phyloP scores from a whole-genome alignment of 2,113 vertebrate genomes.

The Chinchilla lanigera region DNA sequence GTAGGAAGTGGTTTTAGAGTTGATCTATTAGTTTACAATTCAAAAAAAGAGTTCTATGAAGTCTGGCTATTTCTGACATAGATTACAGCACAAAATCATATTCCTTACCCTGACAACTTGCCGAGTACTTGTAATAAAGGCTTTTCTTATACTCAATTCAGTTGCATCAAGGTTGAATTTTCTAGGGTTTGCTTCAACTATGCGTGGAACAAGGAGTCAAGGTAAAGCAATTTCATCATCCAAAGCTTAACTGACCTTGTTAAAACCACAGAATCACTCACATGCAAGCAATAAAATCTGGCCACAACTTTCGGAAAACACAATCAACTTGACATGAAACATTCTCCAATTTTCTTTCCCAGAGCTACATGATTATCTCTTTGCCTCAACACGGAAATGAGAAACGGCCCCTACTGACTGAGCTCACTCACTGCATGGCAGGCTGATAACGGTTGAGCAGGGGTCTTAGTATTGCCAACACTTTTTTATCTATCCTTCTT shows the following conservation, averaged over 20 bases:
- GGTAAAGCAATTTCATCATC: slow-evolving; percentile 55
- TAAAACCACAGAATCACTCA: slow-evolving; percentile 11
- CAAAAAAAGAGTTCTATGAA: background rate
- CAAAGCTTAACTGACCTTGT: background rate
- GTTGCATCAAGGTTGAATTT: slow-evolving; percentile 97
- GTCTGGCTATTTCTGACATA: background rate
- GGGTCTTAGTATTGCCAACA: background rate
- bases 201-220: slow-evolving; percentile 89
- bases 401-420: background rate
- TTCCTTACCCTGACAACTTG: slow-evolving; percentile 93
- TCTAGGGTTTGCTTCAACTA: slow-evolving; percentile 98
- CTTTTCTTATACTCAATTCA: slow-evolving; percentile 94
- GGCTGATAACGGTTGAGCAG: background rate
- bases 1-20: background rate
- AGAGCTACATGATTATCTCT: background rate
- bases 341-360: slow-evolving; percentile 14
- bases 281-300: background rate
- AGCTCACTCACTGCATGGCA: background rate
- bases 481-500: background rate
- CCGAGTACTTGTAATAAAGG: slow-evolving; percentile 95
- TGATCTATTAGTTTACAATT: background rate
- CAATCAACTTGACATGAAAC: background rate
- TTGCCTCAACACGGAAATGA: background rate
- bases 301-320: background rate
- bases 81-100: background rate